Evolutionary conservation across 2,888 invertebrate genomes (phyloP).

Genomic region (Sepiola atlantica): DNA sequence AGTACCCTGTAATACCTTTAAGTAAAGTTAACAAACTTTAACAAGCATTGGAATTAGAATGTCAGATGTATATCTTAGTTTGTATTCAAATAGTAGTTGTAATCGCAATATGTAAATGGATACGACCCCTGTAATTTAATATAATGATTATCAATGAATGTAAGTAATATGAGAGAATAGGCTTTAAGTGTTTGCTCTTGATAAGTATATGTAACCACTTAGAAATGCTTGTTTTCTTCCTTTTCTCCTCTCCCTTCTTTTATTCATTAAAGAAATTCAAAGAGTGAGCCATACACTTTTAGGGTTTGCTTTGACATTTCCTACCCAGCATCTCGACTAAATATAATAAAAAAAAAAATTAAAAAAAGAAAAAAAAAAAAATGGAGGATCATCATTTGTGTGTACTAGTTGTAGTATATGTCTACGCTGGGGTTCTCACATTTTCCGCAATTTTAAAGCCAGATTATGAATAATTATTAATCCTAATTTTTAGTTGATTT

Average conservation of each 20-base stretch:
- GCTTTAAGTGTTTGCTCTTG: background rate
- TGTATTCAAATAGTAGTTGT: background rate
- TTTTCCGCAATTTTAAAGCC: too few species aligned
- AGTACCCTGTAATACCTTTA: background rate
- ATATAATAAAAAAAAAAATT: too few species aligned
- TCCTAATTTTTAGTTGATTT: too few species aligned
- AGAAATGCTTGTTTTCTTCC: background rate
- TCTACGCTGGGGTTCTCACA: too few species aligned
- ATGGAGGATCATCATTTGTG: too few species aligned
- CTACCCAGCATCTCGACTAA: too few species aligned
- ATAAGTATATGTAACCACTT: background rate
- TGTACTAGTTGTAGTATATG: too few species aligned
- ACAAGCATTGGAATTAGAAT: background rate
- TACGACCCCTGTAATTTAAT: background rate
- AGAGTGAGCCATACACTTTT: background rate
- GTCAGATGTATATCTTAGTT: background rate
- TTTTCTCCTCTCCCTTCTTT: background rate
- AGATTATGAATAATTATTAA: too few species aligned
- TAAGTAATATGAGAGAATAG: background rate
- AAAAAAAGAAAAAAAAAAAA: background rate
- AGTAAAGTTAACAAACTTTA: background rate
- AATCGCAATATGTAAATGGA: background rate
- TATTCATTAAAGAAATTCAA: background rate
- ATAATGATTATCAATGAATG: background rate
- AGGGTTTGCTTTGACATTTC: too few species aligned